phyloP scores from a whole-genome alignment of 53 echinoderm and acorn worm genomes.

The Paracentrotus lividus region DNA sequence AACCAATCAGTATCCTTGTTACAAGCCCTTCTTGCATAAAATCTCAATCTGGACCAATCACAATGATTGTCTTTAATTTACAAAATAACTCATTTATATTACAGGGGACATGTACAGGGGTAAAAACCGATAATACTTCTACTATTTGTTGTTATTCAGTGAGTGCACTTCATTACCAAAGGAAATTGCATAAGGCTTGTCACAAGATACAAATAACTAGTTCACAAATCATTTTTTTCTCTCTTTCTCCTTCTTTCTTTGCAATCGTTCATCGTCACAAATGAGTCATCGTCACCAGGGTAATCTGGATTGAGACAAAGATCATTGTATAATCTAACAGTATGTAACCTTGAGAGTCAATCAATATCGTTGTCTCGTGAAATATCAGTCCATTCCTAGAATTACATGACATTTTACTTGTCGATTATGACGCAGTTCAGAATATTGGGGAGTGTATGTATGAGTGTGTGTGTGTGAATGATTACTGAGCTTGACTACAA shows the following conservation, averaged over 20 bases:
- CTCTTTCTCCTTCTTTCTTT: background rate
- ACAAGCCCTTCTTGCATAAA: too few species aligned
- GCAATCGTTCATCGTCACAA: background rate
- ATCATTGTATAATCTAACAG: background rate
- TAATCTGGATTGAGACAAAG: conserved; percentile 8
- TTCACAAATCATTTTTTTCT: conserved; percentile 20
- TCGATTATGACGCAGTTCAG: background rate
- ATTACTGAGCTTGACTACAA: background rate
- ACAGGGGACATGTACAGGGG: too few species aligned
- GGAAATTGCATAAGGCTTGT: too few species aligned
- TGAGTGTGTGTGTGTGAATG: background rate
- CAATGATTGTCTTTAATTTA: too few species aligned
- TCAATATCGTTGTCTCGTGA: background rate
- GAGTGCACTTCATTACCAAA: too few species aligned
- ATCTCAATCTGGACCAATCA: too few species aligned
- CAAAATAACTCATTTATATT: too few species aligned
- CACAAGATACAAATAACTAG: conserved; percentile 19
- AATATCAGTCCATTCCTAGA: background rate
- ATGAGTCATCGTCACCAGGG: conserved; percentile 26
- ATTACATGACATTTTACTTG: background rate
- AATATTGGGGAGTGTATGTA: background rate
- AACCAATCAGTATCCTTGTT: too few species aligned
- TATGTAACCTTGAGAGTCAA: background rate
- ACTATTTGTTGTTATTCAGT: too few species aligned
- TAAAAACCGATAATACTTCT: too few species aligned